These are phyloP conservation scores for Tachyglossus aculeatus DNA, from an alignment of 2,797 vertebrate genomes.

Conservation along the genomic window DNA sequence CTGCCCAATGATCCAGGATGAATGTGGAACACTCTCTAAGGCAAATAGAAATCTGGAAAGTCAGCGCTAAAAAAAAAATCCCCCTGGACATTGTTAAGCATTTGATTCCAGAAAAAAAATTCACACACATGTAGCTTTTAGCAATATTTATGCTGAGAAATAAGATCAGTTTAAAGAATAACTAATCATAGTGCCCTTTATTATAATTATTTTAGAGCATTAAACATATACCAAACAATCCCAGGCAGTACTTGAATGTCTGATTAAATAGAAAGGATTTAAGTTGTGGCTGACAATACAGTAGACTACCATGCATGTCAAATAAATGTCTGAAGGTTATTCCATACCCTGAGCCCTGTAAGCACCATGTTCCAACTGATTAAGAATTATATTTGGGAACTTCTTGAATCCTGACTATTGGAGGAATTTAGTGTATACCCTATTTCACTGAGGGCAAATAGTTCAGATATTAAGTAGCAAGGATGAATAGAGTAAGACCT, in stretches of 20 bases:
- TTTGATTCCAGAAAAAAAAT: neutral
- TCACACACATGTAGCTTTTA: neutral
- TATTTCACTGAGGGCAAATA: neutral
- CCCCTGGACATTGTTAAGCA: neutral
- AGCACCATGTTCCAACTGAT: neutral
- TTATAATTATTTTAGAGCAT: neutral
- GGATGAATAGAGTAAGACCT: neutral
- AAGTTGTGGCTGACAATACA: neutral
- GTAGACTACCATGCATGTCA: neutral
- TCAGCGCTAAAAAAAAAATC: neutral
- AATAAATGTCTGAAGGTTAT: neutral
- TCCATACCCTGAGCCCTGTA: neutral
- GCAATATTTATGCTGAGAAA: neutral
- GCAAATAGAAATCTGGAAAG: neutral
- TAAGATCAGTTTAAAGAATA: neutral
- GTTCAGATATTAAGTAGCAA: slow-evolving; percentile 4
- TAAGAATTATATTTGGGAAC: neutral
- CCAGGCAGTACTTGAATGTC: neutral
- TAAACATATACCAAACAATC: neutral
- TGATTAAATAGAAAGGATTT: neutral
- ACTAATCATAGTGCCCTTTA: neutral
- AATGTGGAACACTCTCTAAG: neutral
- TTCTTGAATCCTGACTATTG: neutral
- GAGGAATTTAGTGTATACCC: neutral
- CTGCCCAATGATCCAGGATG: neutral